Evolutionary conservation across 1,140 invertebrate species (phyloP).

Genomic region (Popillia japonica): DNA sequence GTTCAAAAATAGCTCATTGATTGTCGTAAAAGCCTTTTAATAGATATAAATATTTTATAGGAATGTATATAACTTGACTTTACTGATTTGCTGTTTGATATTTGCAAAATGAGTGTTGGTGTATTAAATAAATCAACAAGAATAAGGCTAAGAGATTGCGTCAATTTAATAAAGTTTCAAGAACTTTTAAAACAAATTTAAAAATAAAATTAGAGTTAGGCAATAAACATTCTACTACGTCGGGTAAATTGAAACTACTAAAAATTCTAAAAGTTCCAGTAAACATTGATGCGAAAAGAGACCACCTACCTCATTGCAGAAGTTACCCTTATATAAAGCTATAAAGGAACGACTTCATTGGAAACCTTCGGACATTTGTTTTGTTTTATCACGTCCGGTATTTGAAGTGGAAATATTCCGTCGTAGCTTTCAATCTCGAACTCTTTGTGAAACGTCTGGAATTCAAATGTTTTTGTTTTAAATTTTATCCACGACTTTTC

Average conservation of each 20-base stretch:
- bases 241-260: not conserved
- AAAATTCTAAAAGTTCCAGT: not conserved
- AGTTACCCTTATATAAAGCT: not conserved
- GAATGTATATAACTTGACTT: too few species aligned
- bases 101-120: too few species aligned
- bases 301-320: not conserved
- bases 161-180: too few species aligned
- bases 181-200: too few species aligned
- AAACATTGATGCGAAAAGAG: not conserved
- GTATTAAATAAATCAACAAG: too few species aligned
- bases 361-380: slow-evolving; percentile 52
- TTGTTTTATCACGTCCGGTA: slow-evolving; percentile 56
- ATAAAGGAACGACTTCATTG: slow-evolving; percentile 47
- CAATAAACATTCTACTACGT: not conserved
- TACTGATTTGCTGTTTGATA: too few species aligned
- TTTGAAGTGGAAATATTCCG: slow-evolving; percentile 42
- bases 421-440: slow-evolving; percentile 40
- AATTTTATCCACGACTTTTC: slow-evolving; percentile 48
- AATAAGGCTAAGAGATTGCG: too few species aligned
- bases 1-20: too few species aligned
- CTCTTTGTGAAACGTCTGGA: slow-evolving; percentile 46
- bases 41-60: too few species aligned
- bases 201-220: not conserved
- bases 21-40: too few species aligned
- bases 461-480: slow-evolving; percentile 51